A percentile compares a stretch with the other conserved stretches of the same genome.
These are phyloP conservation scores for Platycnemis pennipes DNA, from an alignment of 2,888 invertebrate genomes.

Conservation along the genomic window DNA sequence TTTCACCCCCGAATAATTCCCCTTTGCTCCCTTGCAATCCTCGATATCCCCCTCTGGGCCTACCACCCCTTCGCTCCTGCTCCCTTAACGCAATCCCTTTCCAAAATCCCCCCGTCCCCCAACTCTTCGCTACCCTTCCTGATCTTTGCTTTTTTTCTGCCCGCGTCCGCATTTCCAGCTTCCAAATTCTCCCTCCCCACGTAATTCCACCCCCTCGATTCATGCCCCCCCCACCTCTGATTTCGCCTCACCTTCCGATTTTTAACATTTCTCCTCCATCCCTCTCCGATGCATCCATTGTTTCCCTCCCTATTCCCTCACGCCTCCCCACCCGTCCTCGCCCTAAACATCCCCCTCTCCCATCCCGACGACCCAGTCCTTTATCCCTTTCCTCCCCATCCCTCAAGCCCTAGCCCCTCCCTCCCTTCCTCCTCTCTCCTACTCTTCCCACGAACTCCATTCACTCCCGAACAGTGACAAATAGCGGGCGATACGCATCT, in stretches of 20 bases:
- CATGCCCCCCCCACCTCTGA: background rate
- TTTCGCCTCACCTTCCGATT: background rate
- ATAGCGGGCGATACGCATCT: constrained; percentile 62
- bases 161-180: constrained; percentile 30
- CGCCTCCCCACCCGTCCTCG: background rate
- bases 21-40: background rate
- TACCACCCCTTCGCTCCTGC: background rate
- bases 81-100: background rate
- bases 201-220: background rate
- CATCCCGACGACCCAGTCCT: background rate
- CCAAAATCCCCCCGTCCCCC: background rate
- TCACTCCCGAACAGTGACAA: constrained; percentile 67
- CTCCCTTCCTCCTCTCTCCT: background rate
- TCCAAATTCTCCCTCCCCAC: background rate
- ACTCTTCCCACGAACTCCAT: constrained; percentile 8
- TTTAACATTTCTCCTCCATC: background rate
- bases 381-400: background rate
- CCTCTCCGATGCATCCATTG: background rate
- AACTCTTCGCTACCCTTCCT: background rate
- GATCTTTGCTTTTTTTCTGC: constrained; percentile 1
- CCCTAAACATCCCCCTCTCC: background rate
- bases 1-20: constrained; percentile 5
- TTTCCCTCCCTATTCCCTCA: background rate
- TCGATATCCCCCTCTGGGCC: background rate
- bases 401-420: background rate